Percentiles rank a stretch among this genome's conserved stretches.
Evolutionary conservation across 2,113 vertebrate species (phyloP).

Genomic region (Boleophthalmus pectinirostris): DNA sequence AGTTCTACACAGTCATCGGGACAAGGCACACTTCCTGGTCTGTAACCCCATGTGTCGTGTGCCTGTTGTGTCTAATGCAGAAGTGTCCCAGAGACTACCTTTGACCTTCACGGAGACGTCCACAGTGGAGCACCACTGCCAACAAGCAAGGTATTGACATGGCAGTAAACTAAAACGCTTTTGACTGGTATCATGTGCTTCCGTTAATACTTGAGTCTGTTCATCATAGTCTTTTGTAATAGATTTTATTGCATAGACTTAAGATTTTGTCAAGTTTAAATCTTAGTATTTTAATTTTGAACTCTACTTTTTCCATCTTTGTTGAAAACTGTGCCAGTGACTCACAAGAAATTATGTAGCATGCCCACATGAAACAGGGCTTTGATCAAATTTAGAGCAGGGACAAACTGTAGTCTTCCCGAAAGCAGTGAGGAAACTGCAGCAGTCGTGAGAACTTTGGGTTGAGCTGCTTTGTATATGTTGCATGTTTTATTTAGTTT

Average conservation of each 20-base stretch:
- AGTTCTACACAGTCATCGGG: constrained; percentile 36
- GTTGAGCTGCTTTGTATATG: background rate
- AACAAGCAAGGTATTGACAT: constrained; percentile 86
- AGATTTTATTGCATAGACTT: background rate
- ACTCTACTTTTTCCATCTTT: background rate
- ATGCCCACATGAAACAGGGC: background rate
- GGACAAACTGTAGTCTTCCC: background rate
- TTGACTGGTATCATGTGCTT: background rate
- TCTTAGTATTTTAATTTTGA: background rate
- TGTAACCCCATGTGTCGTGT: constrained; percentile 8
- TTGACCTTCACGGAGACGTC: constrained; percentile 93
- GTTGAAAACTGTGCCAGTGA: background rate
- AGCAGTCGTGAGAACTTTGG: background rate
- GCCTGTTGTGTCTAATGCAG: constrained; percentile 64
- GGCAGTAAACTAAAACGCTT: background rate
- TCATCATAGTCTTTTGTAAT: background rate
- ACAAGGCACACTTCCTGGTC: constrained; percentile 15
- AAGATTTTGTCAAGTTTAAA: background rate
- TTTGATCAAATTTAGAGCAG: background rate
- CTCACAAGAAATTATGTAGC: background rate
- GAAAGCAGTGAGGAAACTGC: background rate
- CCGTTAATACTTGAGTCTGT: background rate
- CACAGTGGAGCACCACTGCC: constrained; percentile 85
- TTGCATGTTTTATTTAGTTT: too few species aligned
- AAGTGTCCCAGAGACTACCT: constrained; percentile 90